A percentile compares a stretch with the other conserved stretches of the same genome.
Evolutionary conservation across 2,888 invertebrate species (phyloP).

Genomic region (Chesias legatella): DNA sequence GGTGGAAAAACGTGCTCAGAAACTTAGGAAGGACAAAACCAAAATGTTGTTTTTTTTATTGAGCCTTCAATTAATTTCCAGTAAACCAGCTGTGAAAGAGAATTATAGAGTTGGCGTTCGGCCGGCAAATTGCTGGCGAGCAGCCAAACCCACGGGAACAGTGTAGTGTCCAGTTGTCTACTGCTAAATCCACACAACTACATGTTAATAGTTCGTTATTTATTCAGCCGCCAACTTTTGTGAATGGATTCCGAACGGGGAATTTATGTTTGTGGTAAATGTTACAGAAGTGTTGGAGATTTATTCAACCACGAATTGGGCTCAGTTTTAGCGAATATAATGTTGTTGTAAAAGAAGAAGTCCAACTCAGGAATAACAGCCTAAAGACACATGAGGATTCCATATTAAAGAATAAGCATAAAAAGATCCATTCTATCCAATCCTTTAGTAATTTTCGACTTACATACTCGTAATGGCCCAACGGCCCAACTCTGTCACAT

Average conservation of each 20-base stretch:
- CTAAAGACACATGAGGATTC: no score
- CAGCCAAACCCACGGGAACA: conserved; percentile 12
- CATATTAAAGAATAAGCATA: no score
- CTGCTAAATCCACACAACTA: neutral
- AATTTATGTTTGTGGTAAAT: conserved; percentile 4
- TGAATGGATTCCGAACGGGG: neutral
- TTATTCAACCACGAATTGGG: neutral
- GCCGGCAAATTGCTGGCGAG: conserved; percentile 9
- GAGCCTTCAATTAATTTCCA: no score
- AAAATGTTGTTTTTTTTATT: no score
- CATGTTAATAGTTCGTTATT: conserved; percentile 3
- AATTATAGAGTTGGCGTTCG: conserved; percentile 11
- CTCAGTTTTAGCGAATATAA: neutral
- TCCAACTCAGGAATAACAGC: no score
- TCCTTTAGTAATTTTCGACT: conserved; percentile 4
- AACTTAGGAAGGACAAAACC: no score
- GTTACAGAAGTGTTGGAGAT: conserved; percentile 12
- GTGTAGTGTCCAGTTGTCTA: neutral
- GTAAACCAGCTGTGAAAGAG: neutral
- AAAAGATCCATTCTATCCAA: conserved; percentile 4
- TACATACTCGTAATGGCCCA: no score
- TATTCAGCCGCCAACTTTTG: conserved; percentile 2
- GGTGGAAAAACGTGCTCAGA: no score
- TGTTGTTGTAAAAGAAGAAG: no score
- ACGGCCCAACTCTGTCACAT: no score